Conservation (phyloP, 2,797 vertebrate species). For the Arnoldichthys spilopterus region DNA sequence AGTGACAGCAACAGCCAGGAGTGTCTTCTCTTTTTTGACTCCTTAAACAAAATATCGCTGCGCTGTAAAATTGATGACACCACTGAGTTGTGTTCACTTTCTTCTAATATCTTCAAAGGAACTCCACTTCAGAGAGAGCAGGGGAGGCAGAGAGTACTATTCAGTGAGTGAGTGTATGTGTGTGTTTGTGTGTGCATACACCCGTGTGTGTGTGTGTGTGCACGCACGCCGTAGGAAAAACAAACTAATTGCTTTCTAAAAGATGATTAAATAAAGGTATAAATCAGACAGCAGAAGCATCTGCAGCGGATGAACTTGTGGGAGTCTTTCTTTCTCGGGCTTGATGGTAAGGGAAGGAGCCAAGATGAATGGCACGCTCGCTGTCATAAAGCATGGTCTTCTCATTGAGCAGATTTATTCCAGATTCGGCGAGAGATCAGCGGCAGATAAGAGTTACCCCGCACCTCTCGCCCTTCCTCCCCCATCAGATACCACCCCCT, state of each 20-base stretch:
- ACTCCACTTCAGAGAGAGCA: constrained; percentile 54
- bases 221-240: constrained; percentile 49
- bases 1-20: constrained; percentile 59
- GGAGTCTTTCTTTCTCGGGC: constrained; percentile 45
- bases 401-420: constrained; percentile 61
- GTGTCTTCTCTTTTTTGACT: constrained; percentile 60
- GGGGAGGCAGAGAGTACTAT: constrained; percentile 47
- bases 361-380: constrained; percentile 45
- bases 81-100: constrained; percentile 64
- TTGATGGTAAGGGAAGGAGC: constrained; percentile 56
- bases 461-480: constrained; percentile 33
- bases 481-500: constrained; percentile 24
- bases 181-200: constrained; percentile 42
- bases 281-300: constrained; percentile 52
- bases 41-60: constrained; percentile 68
- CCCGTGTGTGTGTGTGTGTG: constrained; percentile 49
- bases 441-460: constrained; percentile 46
- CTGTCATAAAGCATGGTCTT: constrained; percentile 55
- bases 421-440: constrained; percentile 53
- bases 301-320: constrained; percentile 54
- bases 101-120: constrained; percentile 70
- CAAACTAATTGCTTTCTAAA: constrained; percentile 58
- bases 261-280: constrained; percentile 62
- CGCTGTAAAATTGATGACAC: constrained; percentile 65
- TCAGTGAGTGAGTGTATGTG: constrained; percentile 19